Evolutionary conservation across 2,888 invertebrate species (phyloP).

Genomic region (Limnephilus rhombicus): DNA sequence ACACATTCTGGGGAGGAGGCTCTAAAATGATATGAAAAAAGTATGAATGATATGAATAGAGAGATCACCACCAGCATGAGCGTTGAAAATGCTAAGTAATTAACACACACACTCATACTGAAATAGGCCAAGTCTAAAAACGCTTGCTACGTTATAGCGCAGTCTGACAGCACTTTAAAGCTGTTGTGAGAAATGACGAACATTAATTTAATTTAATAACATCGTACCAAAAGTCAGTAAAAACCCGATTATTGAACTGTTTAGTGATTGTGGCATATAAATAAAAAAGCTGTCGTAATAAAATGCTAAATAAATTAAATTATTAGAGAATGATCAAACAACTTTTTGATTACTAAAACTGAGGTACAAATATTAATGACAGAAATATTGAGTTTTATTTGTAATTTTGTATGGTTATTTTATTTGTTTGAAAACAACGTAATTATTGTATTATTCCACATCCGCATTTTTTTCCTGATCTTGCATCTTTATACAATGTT

Average conservation of each 20-base stretch:
- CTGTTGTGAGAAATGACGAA: background rate
- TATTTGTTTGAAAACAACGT: too few species aligned
- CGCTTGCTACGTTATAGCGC: too few species aligned
- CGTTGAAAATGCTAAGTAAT: background rate
- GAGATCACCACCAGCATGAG: background rate
- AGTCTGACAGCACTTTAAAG: background rate
- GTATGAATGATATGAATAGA: too few species aligned
- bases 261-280: background rate
- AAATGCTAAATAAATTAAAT: too few species aligned
- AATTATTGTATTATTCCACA: background rate
- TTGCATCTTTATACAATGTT: background rate
- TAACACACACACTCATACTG: too few species aligned
- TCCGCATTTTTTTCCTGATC: background rate
- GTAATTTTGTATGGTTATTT: too few species aligned
- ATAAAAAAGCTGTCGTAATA: background rate
- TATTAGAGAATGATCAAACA: too few species aligned
- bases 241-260: background rate
- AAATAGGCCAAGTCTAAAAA: too few species aligned
- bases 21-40: too few species aligned
- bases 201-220: background rate
- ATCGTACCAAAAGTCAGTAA: background rate
- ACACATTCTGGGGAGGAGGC: too few species aligned
- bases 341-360: background rate
- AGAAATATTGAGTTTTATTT: too few species aligned
- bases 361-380: background rate